phyloP scores from a whole-genome alignment of 1,140 invertebrate genomes.

The Ptiloglossa arizonensis region DNA sequence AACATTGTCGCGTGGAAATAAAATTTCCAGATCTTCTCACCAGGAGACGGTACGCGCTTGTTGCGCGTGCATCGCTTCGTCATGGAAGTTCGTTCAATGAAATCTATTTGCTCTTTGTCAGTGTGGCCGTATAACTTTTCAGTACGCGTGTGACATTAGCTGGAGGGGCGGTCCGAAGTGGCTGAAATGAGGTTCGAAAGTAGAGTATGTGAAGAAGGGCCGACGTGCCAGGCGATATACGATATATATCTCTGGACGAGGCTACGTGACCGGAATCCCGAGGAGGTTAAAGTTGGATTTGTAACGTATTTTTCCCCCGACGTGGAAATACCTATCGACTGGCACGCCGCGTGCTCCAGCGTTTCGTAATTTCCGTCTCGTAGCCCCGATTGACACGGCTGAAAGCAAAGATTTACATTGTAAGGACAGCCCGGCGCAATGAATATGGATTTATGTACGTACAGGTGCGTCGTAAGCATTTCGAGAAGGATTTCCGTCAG shows the following conservation, averaged over 20 bases:
- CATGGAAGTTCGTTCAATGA: conserved; percentile 2
- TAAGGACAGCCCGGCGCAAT: conserved; percentile 35
- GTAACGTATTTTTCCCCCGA: conserved; percentile 73
- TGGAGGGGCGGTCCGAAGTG: conserved; percentile 45
- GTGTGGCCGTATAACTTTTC: conserved; percentile 51
- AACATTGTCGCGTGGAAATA: too few species aligned
- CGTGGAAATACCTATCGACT: conserved; percentile 70
- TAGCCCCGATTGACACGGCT: conserved; percentile 60
- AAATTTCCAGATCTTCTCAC: too few species aligned
- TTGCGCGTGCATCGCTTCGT: not conserved
- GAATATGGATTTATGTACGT: conserved; percentile 37
- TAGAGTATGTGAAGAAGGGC: conserved; percentile 66
- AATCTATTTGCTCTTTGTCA: conserved; percentile 5
- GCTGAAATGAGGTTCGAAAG: conserved; percentile 61
- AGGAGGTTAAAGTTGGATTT: conserved; percentile 73
- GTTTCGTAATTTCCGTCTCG: conserved; percentile 67
- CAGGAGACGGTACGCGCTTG: too few species aligned
- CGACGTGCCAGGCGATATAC: conserved; percentile 66
- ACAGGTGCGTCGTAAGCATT: conserved; percentile 27
- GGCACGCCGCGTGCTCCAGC: conserved; percentile 52
- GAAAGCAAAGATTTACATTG: conserved; percentile 67
- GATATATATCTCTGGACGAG: conserved; percentile 68
- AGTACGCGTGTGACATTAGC: conserved; percentile 63
- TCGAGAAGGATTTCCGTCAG: not conserved
- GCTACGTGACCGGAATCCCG: conserved; percentile 70